Conservation (phyloP, 2,888 invertebrate genomes). For the Luperina nickerlii region DNA sequence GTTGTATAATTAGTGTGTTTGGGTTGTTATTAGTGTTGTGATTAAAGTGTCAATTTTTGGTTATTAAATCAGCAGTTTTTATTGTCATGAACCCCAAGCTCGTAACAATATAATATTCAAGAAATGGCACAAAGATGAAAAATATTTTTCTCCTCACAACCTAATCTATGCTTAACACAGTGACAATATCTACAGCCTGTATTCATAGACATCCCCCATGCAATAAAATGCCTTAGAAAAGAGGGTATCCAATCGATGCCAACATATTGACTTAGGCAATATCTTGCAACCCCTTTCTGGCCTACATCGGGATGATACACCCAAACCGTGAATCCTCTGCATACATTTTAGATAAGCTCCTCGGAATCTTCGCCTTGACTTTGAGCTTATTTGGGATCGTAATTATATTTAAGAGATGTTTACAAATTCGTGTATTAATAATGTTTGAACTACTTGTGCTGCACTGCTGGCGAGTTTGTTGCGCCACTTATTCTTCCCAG, state of each 20-base stretch:
- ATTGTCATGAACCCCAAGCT: no score
- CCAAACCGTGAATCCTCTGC: slow-evolving; percentile 39
- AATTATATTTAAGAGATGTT: slow-evolving; percentile 19
- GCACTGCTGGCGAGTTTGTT: no score
- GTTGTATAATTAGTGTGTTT: no score
- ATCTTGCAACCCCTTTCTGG: slow-evolving; percentile 20
- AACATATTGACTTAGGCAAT: slow-evolving; percentile 29
- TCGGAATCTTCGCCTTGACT: slow-evolving; percentile 42
- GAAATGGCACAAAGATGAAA: no score
- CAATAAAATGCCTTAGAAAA: slow-evolving; percentile 8
- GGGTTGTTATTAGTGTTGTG: no score
- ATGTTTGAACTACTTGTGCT: background rate
- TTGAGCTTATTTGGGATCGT: slow-evolving; percentile 34
- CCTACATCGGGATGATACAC: slow-evolving; percentile 29
- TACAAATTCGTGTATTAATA: background rate
- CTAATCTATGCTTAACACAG: background rate
- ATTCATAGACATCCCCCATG: background rate
- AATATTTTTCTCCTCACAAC: no score
- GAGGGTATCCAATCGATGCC: slow-evolving; percentile 4
- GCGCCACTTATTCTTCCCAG: no score
- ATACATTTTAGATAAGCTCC: slow-evolving; percentile 53
- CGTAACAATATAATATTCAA: no score
- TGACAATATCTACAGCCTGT: background rate
- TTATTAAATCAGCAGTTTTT: no score
- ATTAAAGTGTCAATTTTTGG: no score